Evolutionary conservation across 2,113 vertebrate genomes (phyloP), one percentile per base, ranked within the genome.

Genomic region (Corvus cornix): DNA sequence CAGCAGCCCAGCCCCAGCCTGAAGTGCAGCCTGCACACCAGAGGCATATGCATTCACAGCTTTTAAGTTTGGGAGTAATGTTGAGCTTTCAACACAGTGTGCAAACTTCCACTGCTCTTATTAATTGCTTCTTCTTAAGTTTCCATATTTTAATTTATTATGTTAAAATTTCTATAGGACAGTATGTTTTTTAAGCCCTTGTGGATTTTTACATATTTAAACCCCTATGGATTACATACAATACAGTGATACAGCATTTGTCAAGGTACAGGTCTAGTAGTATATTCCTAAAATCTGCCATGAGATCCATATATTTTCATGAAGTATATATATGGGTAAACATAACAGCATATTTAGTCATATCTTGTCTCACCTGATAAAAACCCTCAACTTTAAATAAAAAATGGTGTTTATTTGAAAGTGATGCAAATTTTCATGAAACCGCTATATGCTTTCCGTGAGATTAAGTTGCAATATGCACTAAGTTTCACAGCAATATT

Each of bases 101-200:
- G 55, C 73, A 84, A 84, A 16, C 17, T 79, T 94, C 84, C 84
- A 55, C 79, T 93, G 63, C n/a, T 93, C 94, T 95, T 90, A 86
- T 80, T 95, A 90, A 92, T 90, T 46, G 53, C 63, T 85, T 69
- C 20, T 76, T 91, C 70, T 90, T 75, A 55, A 77, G 51, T 74
- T 89, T 92, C 35, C 85, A 88, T 44, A 66, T 93, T 93, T 82
- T 68, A 52, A 90, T 95, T 75, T 60, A 39, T 82, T 90, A 73
- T 56, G 72, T 46, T 84, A 82, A 87, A 51, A 72, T 68, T 89
- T 78, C 37, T 53, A 2, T 55, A 49, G 53, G 35, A 60, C 49
- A 53, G 41, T 24, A 30, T 49, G 37, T 17, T 86, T 84, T 90
- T 76, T 52, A 87, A 83, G 49, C 8, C 24, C 11, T 22, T 53